Conservation (phyloP, 1,140 invertebrate genomes). For the Heterodera carotae region DNA sequence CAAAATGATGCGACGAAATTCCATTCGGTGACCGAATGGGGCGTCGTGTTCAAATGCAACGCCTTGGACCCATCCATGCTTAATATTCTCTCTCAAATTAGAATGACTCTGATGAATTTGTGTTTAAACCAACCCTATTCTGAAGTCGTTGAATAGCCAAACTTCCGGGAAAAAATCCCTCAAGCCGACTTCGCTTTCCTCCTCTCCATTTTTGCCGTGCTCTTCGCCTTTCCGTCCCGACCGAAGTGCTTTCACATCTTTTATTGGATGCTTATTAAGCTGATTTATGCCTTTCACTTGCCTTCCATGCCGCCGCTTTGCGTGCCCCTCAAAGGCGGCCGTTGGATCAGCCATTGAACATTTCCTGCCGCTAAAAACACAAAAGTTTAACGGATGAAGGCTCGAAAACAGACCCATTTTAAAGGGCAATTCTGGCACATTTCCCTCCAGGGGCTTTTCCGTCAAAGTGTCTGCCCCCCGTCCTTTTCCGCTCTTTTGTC, state of each 20-base stretch:
- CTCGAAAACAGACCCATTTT: slow-evolving; percentile 18
- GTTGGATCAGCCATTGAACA: not conserved
- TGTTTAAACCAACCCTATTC: slow-evolving; percentile 35
- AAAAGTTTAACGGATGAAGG: not conserved
- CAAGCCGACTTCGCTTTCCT: slow-evolving; percentile 26
- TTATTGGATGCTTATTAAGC: not conserved
- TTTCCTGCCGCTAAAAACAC: not conserved
- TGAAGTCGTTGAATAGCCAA: slow-evolving; percentile 47
- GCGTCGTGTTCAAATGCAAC: slow-evolving; percentile 19
- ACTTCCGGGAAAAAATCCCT: slow-evolving; percentile 54
- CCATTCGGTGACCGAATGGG: slow-evolving; percentile 52
- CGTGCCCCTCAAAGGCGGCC: not conserved
- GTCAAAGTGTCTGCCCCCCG: slow-evolving; percentile 2
- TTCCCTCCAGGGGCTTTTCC: slow-evolving; percentile 7
- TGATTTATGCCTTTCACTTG: slow-evolving; percentile 8
- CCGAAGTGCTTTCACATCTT: slow-evolving; percentile 3
- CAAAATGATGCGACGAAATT: slow-evolving; percentile 43
- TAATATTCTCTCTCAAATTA: slow-evolving; percentile 20
- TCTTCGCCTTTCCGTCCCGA: not conserved
- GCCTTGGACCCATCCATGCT: slow-evolving; percentile 28
- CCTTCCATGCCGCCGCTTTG: not conserved
- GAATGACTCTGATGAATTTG: not conserved
- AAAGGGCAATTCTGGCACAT: slow-evolving; percentile 6
- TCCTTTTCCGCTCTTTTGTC: slow-evolving; percentile 14
- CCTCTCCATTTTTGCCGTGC: not conserved